phyloP scores from a whole-genome alignment of 2,797 vertebrate genomes.

The Rhodeus uyekii region DNA sequence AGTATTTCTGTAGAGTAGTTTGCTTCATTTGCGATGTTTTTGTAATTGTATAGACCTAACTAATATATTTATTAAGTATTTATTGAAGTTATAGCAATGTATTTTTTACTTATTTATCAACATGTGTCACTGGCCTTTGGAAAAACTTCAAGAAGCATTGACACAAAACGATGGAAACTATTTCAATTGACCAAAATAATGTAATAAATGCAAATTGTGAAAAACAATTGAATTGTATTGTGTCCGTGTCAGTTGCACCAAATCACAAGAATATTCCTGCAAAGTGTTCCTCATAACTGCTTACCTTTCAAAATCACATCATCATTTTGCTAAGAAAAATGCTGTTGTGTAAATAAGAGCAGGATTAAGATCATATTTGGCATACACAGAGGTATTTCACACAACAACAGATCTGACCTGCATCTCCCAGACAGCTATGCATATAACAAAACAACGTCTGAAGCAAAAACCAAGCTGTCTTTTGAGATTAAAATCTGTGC shows the following conservation, averaged over 20 bases:
- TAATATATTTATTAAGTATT: conserved; percentile 86
- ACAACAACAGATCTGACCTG: conserved; percentile 16
- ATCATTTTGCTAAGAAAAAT: conserved; percentile 14
- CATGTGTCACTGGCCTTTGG: conserved; percentile 70
- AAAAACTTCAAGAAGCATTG: conserved; percentile 68
- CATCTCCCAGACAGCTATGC: conserved; percentile 1
- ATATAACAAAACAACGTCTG: neutral
- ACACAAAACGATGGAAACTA: conserved; percentile 71
- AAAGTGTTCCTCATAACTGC: neutral
- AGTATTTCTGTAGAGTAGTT: conserved; percentile 80
- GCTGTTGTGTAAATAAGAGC: conserved; percentile 35
- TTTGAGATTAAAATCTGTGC: neutral
- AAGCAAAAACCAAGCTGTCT: neutral
- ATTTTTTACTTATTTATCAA: conserved; percentile 86
- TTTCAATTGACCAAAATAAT: conserved; percentile 75
- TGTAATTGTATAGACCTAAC: conserved; percentile 73
- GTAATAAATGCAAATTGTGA: conserved; percentile 73
- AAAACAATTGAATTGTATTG: conserved; percentile 32
- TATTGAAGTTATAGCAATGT: conserved; percentile 79
- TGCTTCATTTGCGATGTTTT: conserved; percentile 71
- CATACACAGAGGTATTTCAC: conserved; percentile 16
- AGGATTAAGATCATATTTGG: conserved; percentile 29
- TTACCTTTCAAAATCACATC: conserved; percentile 6
- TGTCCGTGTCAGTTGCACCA: neutral
- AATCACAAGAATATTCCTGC: neutral